These are phyloP conservation scores for Pseudachorutes palmiensis DNA, from an alignment of 1,140 invertebrate genomes.

Conservation along the genomic window DNA sequence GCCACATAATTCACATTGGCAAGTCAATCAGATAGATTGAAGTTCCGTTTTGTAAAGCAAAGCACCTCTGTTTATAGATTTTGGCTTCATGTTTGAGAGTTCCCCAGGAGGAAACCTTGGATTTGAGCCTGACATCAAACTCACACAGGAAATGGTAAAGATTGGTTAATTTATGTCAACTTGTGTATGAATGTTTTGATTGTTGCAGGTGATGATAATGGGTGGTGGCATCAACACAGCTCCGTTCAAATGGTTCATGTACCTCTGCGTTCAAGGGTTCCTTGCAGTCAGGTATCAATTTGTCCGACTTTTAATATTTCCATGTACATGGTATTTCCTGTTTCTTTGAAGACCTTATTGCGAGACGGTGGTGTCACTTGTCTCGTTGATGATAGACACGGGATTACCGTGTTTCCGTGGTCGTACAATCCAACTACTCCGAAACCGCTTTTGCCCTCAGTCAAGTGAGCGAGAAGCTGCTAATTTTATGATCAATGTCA, in stretches of 20 bases:
- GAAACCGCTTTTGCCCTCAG: constrained; percentile 77
- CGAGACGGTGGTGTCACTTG: constrained; percentile 92
- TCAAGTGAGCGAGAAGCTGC: constrained; percentile 90
- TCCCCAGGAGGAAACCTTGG: constrained; percentile 97
- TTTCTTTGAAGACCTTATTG: constrained; percentile 70
- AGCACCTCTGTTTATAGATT: constrained; percentile 58
- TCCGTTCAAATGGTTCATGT: constrained; percentile 94
- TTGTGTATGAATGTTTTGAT: not conserved
- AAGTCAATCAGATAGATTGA: too few relatives aligned
- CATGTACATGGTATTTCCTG: too few relatives aligned
- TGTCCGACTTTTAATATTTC: too few relatives aligned
- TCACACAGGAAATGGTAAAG: constrained; percentile 66
- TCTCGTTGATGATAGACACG: constrained; percentile 96
- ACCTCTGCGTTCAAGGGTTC: constrained; percentile 94
- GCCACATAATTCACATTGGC: constrained; percentile 91
- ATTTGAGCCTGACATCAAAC: constrained; percentile 98
- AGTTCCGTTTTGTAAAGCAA: not conserved
- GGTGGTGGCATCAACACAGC: constrained; percentile 96
- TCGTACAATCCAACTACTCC: constrained; percentile 89
- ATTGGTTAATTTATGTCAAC: not conserved
- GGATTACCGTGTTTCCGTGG: constrained; percentile 98
- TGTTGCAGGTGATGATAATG: constrained; percentile 69
- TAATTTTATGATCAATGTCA: constrained; percentile 84
- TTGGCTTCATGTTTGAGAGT: constrained; percentile 99
- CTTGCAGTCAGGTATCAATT: constrained; percentile 72